These are phyloP conservation scores for Oryctes rhinoceros DNA, from an alignment of 1,140 invertebrate species.

Conservation along the genomic window DNA sequence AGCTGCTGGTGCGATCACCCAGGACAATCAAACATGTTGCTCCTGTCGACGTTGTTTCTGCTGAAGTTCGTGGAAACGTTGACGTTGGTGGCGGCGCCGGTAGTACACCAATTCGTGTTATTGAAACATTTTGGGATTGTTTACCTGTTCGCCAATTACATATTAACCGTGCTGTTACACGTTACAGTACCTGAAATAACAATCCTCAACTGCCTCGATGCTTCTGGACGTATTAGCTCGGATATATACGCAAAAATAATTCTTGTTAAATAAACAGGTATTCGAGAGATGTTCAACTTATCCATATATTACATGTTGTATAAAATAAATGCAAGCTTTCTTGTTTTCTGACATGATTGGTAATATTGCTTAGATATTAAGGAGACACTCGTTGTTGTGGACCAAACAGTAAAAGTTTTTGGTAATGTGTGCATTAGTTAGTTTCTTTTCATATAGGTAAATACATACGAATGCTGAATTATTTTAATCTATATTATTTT, in stretches of 20 bases:
- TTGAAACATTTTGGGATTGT: slow-evolving; percentile 41
- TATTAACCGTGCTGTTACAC: slow-evolving; percentile 37
- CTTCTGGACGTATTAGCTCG: not conserved
- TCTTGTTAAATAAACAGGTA: slow-evolving; percentile 29
- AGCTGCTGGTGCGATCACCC: slow-evolving; percentile 39
- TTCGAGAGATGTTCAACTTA: too few species aligned
- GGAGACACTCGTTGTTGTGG: too few species aligned
- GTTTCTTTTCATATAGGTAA: too few species aligned
- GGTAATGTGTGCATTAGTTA: too few species aligned
- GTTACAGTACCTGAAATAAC: slow-evolving; percentile 36
- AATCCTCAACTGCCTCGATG: slow-evolving; percentile 1
- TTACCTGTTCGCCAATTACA: slow-evolving; percentile 40
- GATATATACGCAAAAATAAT: slow-evolving; percentile 12
- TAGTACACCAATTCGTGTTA: slow-evolving; percentile 37
- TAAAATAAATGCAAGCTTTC: too few species aligned
- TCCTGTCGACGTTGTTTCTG: slow-evolving; percentile 34
- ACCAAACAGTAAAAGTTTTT: too few species aligned
- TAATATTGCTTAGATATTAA: too few species aligned
- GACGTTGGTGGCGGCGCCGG: slow-evolving; percentile 31
- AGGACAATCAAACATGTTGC: slow-evolving; percentile 41
- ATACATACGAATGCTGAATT: too few species aligned
- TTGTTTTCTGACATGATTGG: too few species aligned
- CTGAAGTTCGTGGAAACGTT: slow-evolving; percentile 35
- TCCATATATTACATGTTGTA: too few species aligned
- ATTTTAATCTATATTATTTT: too few species aligned